Evolutionary conservation across 2,888 invertebrate species (phyloP), one percentile per base, ranked within the genome.

Genomic region (Leptopterna dolabrata): DNA sequence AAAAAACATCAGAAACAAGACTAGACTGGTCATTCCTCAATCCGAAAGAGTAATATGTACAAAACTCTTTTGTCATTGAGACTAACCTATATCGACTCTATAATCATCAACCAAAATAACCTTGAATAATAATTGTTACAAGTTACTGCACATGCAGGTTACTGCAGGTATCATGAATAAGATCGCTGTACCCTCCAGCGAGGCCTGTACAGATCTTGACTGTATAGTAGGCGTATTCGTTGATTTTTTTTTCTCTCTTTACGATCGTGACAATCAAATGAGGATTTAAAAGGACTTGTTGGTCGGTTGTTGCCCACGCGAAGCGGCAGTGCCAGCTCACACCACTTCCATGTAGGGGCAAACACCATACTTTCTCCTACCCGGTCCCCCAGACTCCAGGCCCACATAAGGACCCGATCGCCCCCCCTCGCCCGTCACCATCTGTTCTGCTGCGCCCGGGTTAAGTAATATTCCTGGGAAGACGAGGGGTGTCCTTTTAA

Each of bases 281-380:
- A 73, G 73, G 73, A n/a, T 73, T 73, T 73, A 73, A 73, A 73
- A 73, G 73, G 73, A 73, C 73, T 73, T 73, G 73, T 73, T 73
- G 73, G 73, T 73, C 41, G 73, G 41, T 16, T 36, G 30, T 41
- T 36, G 73, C 73, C 73, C 73, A 73, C 73, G 41, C 73, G 73
- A 41, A 29, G 73, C 19, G 30, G 36, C 73, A 36, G 73, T 30
- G 73, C 73, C 73, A 73, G 73, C 73, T 73, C 73, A 73, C 73
- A 73, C 73, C 73, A 73, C 36, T 29, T 73, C 73, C 73, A 11
- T 73, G n/a, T 73, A 73, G 41, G 73, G 73, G 16, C 73, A 73
- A 73, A 41, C 73, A 41, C 73, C 73, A 73, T 36, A 73, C 73
- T 73, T 73, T 73, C 73, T 73, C 41, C 73, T 19, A 16, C 73